Evolutionary conservation across 2,888 invertebrate species (phyloP), one percentile per base, ranked within the genome.

Genomic region (Chrysina gloriosa): DNA sequence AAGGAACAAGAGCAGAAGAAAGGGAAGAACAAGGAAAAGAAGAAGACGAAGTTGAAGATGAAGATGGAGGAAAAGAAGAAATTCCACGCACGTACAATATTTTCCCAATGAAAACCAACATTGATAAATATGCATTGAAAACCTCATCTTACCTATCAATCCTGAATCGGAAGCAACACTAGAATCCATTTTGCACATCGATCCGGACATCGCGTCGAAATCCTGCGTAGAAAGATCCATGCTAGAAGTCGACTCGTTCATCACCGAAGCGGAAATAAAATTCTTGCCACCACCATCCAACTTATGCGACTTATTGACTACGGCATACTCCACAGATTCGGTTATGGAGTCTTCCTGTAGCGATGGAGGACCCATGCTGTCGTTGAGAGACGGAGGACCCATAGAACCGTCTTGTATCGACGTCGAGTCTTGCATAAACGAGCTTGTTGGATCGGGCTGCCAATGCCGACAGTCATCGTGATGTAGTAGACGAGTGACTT

Each of bases 401-500:
- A 85, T 84, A 42, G 83, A 82, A 72, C 82, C 81, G 68, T 79
- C 77, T 66, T 81, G 72, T 14, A 76, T 70, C 3, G 89, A 88
- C 25, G 85, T 83, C 67, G 82, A 80, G 70, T 82, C 82, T 71
- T 82, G 81, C 63, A 81, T 72, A 27, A 78, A 68, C 3, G 81
- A 79, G 69, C 76, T 77, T 63, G 87, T 85, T 29, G 86, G 86
- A 74, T 78, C 78, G 7, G 79, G 78, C 45, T 77, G 76, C 79
- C 79, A 80, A 66, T 77, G 66, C 7, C 66, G 21, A 70, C 86
- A 84, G 73, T 80, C 79, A 81, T 86, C 86, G 74, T 91, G 89
- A 73, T 91, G 91, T 77, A 95, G 82, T 81, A 95, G 88, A 79
- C 92, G 89, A 74, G 92, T 92, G 74, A 95, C 93, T 86, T 95